Base-by-base conservation (phyloP, 35 echinoderm and acorn worm species). In the Strongylocentrotus purpuratus region DNA sequence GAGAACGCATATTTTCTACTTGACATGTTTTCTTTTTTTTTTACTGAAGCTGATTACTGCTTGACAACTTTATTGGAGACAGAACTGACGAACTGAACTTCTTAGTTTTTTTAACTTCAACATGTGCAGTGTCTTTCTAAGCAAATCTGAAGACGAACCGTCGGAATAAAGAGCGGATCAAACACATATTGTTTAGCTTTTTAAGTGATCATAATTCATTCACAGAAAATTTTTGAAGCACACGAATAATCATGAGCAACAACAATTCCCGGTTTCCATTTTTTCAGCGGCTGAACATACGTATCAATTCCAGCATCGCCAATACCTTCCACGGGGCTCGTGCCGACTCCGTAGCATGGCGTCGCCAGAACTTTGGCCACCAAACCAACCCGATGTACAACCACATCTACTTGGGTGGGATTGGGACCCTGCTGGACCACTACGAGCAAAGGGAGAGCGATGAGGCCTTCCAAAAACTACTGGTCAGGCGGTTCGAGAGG, bases 321-420 rank as follows among this genome's bases (percentile, higher is more conserved):
- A 93, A 93, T 45, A 45, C 91, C 91, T 93, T 93, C 91, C 91
- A 93, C 41, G 65, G 65, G 6, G 10, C 91, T n/a, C 91, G 91
- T 13, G 91, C 91, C 46, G 91, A 93, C 31, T 93, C 91, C 0
- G 91, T 93, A n/a, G 91, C 91, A 93, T 93, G 91, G 91, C 91
- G 91, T 58, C 91, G 91, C 17, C 91, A 93, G 91, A 93, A 93
- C 91, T 46, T 93, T 13, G 91, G 91, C 9, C 48, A 93, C 2
- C 91, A 93, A 47, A 93, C 91, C 47, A 93, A 93, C 46, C 91
- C 91, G 14, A 93, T 93, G 91, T 93, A 93, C 91, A 93, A 93
- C 48, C 91, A 93, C 31, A 46, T 93, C 33, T 93, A 93, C 48
- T 47, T 93, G 4, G 91, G 91, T 12, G 91, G 91, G 12, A 93